Evolutionary conservation across 2,113 vertebrate genomes (phyloP).

Genomic region (Tretioscincus oriximinensis): DNA sequence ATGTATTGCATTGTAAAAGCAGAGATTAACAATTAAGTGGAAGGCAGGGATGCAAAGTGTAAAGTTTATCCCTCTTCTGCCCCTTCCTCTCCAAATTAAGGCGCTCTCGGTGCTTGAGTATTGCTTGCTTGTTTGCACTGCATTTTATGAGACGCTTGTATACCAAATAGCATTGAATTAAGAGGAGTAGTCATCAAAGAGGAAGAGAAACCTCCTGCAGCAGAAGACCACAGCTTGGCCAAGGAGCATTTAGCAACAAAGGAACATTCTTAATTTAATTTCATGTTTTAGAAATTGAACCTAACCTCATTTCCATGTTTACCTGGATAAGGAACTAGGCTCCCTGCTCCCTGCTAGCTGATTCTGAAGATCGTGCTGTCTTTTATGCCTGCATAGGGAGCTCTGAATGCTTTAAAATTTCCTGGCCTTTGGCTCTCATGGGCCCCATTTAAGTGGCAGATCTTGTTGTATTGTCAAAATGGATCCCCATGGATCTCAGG

Average conservation of each 20-base stretch:
- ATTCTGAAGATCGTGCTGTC: too few species aligned
- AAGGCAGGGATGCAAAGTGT: background rate
- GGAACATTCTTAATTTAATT: too few species aligned
- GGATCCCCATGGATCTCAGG: too few species aligned
- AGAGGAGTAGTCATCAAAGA: background rate
- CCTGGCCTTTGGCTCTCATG: too few species aligned
- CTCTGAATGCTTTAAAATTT: too few species aligned
- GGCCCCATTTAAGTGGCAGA: too few species aligned
- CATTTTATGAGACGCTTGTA: background rate
- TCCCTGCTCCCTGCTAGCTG: too few species aligned
- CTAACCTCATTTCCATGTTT: too few species aligned
- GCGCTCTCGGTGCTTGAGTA: background rate
- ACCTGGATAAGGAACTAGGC: too few species aligned
- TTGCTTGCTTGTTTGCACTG: background rate
- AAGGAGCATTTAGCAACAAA: constrained; percentile 61
- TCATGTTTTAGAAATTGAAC: too few species aligned
- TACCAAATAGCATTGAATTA: background rate
- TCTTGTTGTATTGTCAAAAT: too few species aligned
- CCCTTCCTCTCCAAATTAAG: background rate
- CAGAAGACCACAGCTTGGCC: constrained; percentile 42
- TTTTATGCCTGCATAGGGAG: too few species aligned
- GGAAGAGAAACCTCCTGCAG: background rate
- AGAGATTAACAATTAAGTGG: background rate
- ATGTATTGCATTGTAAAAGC: constrained; percentile 11
- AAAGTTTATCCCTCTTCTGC: background rate